Conservation (phyloP, 2,797 vertebrate genomes). For the Sebastes aleutianus region DNA sequence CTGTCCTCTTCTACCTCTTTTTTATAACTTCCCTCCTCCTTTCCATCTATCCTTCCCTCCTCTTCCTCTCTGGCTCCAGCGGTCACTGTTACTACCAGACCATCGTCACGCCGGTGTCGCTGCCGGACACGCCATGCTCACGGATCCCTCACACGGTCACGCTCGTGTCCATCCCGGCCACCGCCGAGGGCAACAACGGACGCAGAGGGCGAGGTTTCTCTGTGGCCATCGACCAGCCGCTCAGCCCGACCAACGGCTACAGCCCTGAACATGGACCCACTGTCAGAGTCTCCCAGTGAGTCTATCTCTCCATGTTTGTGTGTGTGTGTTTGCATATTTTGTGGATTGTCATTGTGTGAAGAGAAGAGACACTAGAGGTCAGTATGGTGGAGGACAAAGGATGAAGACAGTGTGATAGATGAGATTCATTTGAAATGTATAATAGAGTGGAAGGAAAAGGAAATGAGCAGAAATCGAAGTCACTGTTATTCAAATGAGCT, state of each 20-base stretch:
- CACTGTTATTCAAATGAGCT: conserved; percentile 37
- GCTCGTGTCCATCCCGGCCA: conserved; percentile 94
- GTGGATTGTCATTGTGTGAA: background rate
- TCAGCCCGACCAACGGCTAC: conserved; percentile 80
- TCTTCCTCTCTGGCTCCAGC: conserved; percentile 64
- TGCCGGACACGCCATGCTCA: conserved; percentile 88
- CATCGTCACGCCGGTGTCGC: conserved; percentile 90
- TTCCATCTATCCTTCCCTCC: background rate
- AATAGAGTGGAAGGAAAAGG: conserved; percentile 15
- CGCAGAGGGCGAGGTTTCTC: conserved; percentile 91
- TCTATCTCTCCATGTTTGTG: conserved; percentile 22
- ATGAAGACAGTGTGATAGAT: conserved; percentile 20
- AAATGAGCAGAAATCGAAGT: conserved; percentile 11
- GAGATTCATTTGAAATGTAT: conserved; percentile 37
- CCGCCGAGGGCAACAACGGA: conserved; percentile 77
- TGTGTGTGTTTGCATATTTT: background rate
- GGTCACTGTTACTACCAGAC: conserved; percentile 97
- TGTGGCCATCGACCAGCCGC: conserved; percentile 89
- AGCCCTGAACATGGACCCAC: conserved; percentile 87
- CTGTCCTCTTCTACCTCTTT: background rate
- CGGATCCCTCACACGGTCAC: conserved; percentile 97
- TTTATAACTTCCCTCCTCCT: background rate
- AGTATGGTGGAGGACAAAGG: background rate
- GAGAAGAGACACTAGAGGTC: background rate
- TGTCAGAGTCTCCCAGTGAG: conserved; percentile 94